Evolutionary conservation across 2,113 vertebrate species (phyloP), one percentile per base, ranked within the genome.

Genomic region (Pluvialis apricaria): DNA sequence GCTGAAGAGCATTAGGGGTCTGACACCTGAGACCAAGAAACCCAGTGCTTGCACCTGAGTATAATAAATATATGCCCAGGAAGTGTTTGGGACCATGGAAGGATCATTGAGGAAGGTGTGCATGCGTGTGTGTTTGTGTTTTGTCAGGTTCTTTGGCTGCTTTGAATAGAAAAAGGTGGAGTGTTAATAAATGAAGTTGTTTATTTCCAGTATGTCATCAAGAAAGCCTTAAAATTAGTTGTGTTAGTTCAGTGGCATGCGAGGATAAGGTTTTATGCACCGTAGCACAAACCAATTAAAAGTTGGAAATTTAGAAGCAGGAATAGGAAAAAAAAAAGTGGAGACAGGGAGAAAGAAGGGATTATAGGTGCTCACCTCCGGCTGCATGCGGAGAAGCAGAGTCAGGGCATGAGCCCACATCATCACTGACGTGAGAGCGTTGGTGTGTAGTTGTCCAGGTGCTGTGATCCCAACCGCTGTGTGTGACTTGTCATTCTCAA

Each of bases 341-440:
- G 20, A 44, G 26, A 20, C 13, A 31, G 34, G 25, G 29, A 57
- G 32, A 54, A 88, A 65, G 14, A 60, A 86, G 15, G n/a, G 26
- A 58, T 78, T 95, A n/a, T 3, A 62, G 10, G 17, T 38, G 32
- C 7, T 71, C 6, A 5, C 13, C 24, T 91, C 34, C 1, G 2
- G 11, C 22, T 69, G 11, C 4, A 6, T 5, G 13, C 22, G 25
- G 49, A 89, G 42, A 55, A 61, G 36, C 57, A 66, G 40, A 8
- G 19, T 66, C 22, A 61, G 71, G 57, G 42, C 36, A 19, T 6
- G 29, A 69, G 68, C 15, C 15, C 51, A 45, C 29, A 36, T 68
- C 68, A 3, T 34, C 3, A 0, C 65, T 75, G 49, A 47, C 1
- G 3, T 6, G 34, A 34, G 58, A 42, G 24, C 4, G 0, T 10